A percentile compares a stretch with the other conserved stretches of the same genome.
Evolutionary conservation across 2,888 invertebrate species (phyloP).

Genomic region (Isoperla grammatica): DNA sequence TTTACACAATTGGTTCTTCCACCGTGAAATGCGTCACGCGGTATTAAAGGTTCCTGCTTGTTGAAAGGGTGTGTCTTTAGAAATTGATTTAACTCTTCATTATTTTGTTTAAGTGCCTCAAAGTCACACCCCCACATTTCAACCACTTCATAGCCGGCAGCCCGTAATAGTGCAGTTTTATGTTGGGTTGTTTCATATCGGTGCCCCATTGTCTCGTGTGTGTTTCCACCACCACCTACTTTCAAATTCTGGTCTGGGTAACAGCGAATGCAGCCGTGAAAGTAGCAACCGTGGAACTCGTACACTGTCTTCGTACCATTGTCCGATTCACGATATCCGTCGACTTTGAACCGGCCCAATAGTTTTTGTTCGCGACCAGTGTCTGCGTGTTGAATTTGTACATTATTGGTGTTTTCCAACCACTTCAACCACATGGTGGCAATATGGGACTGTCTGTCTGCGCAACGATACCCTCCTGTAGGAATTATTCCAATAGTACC

Average conservation of each 20-base stretch:
- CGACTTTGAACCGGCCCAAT: conserved; percentile 22
- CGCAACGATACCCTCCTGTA: conserved; percentile 18
- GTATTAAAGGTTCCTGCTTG: conserved; percentile 17
- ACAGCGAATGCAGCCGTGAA: conserved; percentile 10
- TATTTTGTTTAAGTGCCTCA: background rate
- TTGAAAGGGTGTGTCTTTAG: background rate
- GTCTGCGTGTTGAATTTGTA: conserved; percentile 8
- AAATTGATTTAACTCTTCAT: background rate
- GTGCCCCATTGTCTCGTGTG: background rate
- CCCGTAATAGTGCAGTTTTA: background rate
- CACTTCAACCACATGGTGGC: conserved; percentile 6
- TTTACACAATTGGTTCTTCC: conserved; percentile 34
- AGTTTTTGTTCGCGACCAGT: conserved; percentile 27
- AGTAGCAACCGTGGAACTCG: conserved; percentile 21
- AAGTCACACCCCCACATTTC: conserved; percentile 29
- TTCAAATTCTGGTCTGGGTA: background rate
- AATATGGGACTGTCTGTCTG: conserved; percentile 2
- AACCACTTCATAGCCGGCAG: conserved; percentile 16
- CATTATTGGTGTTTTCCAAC: background rate
- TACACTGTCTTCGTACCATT: background rate
- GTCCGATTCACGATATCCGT: conserved; percentile 20
- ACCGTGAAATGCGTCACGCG: conserved; percentile 35
- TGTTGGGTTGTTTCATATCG: background rate
- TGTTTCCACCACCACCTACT: background rate
- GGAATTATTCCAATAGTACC: conserved; percentile 22